Evolutionary conservation across 2,797 vertebrate species (phyloP).

Genomic region (Sarcophilus harrisii): DNA sequence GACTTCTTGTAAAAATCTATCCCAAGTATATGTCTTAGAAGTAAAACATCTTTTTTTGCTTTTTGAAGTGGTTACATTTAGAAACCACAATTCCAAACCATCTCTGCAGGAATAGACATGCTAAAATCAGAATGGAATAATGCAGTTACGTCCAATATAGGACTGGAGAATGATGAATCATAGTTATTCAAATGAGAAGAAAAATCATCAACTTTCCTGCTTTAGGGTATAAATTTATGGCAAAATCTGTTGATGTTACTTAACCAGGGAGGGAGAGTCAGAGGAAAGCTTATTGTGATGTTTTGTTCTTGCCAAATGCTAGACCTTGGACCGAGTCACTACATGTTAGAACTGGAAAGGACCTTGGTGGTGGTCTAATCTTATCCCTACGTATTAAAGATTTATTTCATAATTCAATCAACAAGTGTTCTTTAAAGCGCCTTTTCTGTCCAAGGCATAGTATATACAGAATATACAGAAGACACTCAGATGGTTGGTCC

Average conservation of each 20-base stretch:
- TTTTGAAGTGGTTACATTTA: slow-evolving; percentile 60
- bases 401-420: not conserved
- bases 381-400: not conserved
- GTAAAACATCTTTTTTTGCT: slow-evolving; percentile 5
- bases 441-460: not conserved
- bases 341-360: not conserved
- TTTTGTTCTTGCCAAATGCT: not conserved
- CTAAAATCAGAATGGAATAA: slow-evolving; percentile 66
- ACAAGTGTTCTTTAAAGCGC: not conserved
- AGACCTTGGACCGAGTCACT: not conserved
- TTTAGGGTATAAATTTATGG: slow-evolving; percentile 65
- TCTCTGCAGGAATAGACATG: slow-evolving; percentile 70
- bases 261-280: slow-evolving; percentile 44
- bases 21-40: slow-evolving; percentile 36
- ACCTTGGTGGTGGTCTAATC: not conserved
- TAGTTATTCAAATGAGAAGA: slow-evolving; percentile 67
- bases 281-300: slow-evolving; percentile 47
- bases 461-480: not conserved
- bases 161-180: slow-evolving; percentile 51
- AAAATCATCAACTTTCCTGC: slow-evolving; percentile 55
- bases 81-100: slow-evolving; percentile 66
- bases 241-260: slow-evolving; percentile 39
- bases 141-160: slow-evolving; percentile 66
- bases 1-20: slow-evolving; percentile 52
- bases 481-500: slow-evolving; percentile 31